Evolutionary conservation across 1,140 invertebrate genomes (phyloP).

Genomic region (Drosophila erecta): DNA sequence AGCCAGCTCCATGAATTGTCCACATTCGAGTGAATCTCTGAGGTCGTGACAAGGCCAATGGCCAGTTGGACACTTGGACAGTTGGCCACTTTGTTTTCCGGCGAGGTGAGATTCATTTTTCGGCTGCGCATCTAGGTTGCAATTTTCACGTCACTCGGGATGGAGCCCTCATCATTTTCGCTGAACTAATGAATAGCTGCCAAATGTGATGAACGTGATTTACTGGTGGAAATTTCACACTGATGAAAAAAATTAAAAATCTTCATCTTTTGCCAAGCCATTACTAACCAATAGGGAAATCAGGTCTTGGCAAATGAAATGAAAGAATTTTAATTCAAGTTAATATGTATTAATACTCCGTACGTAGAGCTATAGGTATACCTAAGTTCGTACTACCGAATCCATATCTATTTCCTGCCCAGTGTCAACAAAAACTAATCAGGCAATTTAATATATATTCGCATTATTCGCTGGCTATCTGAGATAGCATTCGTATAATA

Average conservation of each 20-base stretch:
- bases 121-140: neutral
- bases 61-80: conserved; percentile 9
- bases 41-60: conserved; percentile 42
- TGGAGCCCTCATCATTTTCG: conserved; percentile 25
- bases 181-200: conserved; percentile 2
- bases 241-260: too few relatives aligned
- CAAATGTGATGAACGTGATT: conserved; percentile 19
- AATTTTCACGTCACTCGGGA: conserved; percentile 33
- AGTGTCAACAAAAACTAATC: conserved; percentile 42
- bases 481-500: conserved; percentile 21
- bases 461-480: conserved; percentile 16
- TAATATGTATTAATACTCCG: neutral
- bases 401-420: conserved; percentile 35
- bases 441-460: neutral
- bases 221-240: conserved; percentile 5
- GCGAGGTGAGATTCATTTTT: conserved; percentile 35
- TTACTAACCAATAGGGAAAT: too few relatives aligned
- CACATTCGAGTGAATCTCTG: conserved; percentile 54
- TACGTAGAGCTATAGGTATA: too few relatives aligned
- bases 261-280: too few relatives aligned
- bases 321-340: too few relatives aligned
- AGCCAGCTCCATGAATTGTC: conserved; percentile 46
- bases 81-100: too few relatives aligned
- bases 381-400: neutral
- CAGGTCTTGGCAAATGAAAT: too few relatives aligned